Percentiles rank a stretch among this genome's conserved stretches.
These are phyloP conservation scores for Eupithecia vulgata DNA, from an alignment of 2,888 invertebrate species.

Conservation along the genomic window DNA sequence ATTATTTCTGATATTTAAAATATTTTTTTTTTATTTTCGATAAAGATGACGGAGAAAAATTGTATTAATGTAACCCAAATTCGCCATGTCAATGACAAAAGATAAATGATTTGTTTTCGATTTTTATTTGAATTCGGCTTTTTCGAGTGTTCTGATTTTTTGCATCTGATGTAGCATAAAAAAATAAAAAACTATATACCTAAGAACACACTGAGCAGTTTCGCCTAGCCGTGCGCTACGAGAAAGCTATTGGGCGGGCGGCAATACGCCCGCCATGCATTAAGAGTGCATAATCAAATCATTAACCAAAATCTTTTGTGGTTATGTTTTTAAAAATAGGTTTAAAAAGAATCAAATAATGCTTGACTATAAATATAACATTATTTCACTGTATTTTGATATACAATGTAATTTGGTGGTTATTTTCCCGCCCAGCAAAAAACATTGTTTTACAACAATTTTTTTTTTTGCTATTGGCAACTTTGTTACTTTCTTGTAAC, in stretches of 20 bases:
- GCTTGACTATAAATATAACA: no score
- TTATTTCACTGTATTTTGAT: no score
- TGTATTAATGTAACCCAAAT: no score
- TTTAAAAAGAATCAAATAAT: no score
- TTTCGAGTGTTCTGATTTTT: neutral
- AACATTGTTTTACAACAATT: neutral
- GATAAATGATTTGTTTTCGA: neutral
- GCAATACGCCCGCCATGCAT: no score
- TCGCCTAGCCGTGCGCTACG: neutral
- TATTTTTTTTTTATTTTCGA: no score
- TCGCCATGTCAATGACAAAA: neutral
- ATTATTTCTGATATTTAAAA: no score
- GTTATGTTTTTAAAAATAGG: no score
- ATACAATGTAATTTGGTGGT: neutral
- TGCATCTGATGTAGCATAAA: neutral
- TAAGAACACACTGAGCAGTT: neutral
- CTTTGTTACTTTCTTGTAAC: neutral
- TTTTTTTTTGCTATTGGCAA: neutral
- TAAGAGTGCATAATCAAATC: neutral
- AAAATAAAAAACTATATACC: neutral
- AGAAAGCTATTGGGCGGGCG: neutral
- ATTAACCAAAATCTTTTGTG: no score
- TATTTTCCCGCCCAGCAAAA: neutral
- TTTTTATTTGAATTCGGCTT: neutral
- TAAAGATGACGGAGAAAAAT: no score